Conservation (phyloP, 2,888 invertebrate genomes). For the Polymixis lichenea region DNA sequence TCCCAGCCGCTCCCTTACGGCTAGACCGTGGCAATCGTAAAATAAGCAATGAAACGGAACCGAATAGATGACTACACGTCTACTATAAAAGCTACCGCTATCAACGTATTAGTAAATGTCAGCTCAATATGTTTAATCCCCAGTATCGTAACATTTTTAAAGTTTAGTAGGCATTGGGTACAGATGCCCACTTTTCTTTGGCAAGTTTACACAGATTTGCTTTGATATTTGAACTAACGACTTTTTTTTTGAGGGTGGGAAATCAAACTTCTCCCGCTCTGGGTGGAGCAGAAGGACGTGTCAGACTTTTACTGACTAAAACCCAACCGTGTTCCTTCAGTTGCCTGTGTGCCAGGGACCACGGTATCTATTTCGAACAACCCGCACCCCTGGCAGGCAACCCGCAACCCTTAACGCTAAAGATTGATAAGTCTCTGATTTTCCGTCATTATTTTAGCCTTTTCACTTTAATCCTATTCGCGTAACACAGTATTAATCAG, state of each 20-base stretch:
- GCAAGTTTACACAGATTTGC: background rate
- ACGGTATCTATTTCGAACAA: no score
- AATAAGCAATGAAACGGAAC: constrained; percentile 57
- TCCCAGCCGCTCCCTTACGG: constrained; percentile 24
- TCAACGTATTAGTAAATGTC: constrained; percentile 60
- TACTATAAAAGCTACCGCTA: constrained; percentile 55
- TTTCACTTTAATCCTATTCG: background rate
- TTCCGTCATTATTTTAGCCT: background rate
- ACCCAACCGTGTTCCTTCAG: no score
- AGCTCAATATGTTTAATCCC: constrained; percentile 39
- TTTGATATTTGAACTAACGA: constrained; percentile 3
- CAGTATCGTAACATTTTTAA: constrained; percentile 27
- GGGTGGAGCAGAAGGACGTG: no score
- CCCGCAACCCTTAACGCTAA: background rate
- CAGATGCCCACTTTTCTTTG: constrained; percentile 26
- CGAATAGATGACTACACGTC: constrained; percentile 49
- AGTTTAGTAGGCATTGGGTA: constrained; percentile 6
- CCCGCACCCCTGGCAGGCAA: no score
- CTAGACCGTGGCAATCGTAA: constrained; percentile 57
- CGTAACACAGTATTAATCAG: no score
- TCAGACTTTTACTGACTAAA: no score
- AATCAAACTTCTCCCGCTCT: no score
- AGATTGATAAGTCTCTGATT: background rate
- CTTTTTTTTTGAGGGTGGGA: no score
- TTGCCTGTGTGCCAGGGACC: no score